Conservation (phyloP, 2,797 vertebrate genomes). For the Argentina silus region DNA sequence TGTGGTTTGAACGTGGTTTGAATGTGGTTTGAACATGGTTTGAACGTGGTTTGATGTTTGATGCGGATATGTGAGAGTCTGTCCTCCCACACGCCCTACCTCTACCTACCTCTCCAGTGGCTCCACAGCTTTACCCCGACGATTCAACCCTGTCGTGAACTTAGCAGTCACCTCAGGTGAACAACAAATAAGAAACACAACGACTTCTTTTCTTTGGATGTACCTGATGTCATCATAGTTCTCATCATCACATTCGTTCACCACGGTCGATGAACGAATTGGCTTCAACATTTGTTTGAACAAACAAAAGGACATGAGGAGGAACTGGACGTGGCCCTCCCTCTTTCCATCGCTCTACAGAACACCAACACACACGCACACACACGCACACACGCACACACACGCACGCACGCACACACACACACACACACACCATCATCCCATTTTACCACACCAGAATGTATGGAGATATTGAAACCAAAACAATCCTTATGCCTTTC, state of each 20-base stretch:
- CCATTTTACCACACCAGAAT: conserved; percentile 31
- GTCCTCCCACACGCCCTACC: neutral
- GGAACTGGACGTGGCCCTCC: neutral
- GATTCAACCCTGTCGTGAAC: neutral
- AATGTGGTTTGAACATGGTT: neutral
- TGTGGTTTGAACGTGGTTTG: neutral
- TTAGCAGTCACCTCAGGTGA: neutral
- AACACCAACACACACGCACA: conserved; percentile 5
- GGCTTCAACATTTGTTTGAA: conserved; percentile 13
- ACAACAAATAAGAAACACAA: neutral
- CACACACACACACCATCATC: conserved; percentile 21
- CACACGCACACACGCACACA: neutral
- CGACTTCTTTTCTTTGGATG: conserved; percentile 15
- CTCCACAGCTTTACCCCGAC: neutral
- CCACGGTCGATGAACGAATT: too few relatives aligned
- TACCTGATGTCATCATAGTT: conserved; percentile 4
- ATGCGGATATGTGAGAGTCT: neutral
- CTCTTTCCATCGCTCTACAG: too few relatives aligned
- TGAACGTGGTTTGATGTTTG: neutral
- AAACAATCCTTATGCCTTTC: conserved; percentile 7
- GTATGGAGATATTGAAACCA: conserved; percentile 15
- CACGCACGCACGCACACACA: neutral
- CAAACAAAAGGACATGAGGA: neutral
- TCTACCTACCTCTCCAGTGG: conserved; percentile 16
- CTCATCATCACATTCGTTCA: neutral